A percentile compares a stretch with the other conserved stretches of the same genome.
Evolutionary conservation across 2,888 invertebrate genomes (phyloP).

Genomic region (Teleogryllus oceanicus): DNA sequence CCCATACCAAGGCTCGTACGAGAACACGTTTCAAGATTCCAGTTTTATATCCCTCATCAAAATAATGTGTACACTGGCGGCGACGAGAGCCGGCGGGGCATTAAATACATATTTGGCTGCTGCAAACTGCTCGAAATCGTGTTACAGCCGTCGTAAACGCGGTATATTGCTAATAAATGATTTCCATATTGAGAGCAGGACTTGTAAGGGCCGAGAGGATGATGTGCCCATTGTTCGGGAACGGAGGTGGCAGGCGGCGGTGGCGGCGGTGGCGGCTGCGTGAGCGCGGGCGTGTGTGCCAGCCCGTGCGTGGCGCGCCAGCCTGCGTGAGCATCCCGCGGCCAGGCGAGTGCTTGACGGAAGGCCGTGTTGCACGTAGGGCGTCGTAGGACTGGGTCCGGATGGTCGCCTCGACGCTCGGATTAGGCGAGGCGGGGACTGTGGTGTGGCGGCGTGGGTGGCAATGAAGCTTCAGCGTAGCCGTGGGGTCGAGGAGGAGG

Average conservation of each 20-base stretch:
- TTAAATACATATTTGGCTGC: slow-evolving; percentile 18
- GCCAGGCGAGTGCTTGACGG: not conserved
- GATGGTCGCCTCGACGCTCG: too few species aligned
- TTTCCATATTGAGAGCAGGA: slow-evolving; percentile 18
- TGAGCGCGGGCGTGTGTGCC: slow-evolving; percentile 18
- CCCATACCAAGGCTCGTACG: not conserved
- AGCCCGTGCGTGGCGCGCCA: slow-evolving; percentile 1
- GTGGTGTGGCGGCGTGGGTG: too few species aligned
- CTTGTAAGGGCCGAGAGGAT: slow-evolving; percentile 4
- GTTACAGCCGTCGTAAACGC: slow-evolving; percentile 1
- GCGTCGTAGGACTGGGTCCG: too few species aligned
- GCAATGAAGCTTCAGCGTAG: too few species aligned
- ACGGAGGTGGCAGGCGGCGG: slow-evolving; percentile 12
- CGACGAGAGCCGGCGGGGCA: not conserved
- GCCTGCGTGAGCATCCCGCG: not conserved
- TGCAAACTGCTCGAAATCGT: slow-evolving; percentile 10
- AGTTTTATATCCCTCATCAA: slow-evolving; percentile 2
- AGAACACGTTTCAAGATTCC: not conserved
- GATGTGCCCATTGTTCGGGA: slow-evolving; percentile 22
- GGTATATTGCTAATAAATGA: slow-evolving; percentile 11
- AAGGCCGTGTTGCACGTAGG: not conserved
- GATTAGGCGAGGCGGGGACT: too few species aligned
- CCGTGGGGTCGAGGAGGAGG: too few species aligned
- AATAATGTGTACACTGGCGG: slow-evolving; percentile 9
- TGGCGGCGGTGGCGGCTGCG: slow-evolving; percentile 25